phyloP scores from a whole-genome alignment of 2,888 invertebrate species.

The Hylaea fasciaria region DNA sequence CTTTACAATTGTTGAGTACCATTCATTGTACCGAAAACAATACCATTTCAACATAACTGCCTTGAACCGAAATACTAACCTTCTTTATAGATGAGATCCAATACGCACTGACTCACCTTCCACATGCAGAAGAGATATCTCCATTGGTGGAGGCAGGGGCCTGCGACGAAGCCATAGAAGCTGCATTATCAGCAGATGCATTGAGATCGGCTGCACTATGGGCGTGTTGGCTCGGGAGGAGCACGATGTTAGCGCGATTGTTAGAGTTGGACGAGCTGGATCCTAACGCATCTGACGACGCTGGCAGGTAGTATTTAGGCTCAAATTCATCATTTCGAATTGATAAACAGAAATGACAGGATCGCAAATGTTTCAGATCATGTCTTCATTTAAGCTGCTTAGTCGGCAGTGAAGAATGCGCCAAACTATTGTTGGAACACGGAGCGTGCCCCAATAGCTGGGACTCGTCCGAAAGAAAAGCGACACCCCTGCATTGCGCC shows the following conservation, averaged over 20 bases:
- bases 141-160: slow-evolving; percentile 71
- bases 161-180: slow-evolving; percentile 72
- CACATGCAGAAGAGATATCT: slow-evolving; percentile 76
- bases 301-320: slow-evolving; percentile 85
- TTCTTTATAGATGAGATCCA: slow-evolving; percentile 71
- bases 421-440: slow-evolving; percentile 87
- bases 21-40: slow-evolving; percentile 10
- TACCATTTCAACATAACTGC: background rate
- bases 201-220: slow-evolving; percentile 84
- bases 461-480: slow-evolving; percentile 87
- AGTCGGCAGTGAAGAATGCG: slow-evolving; percentile 89
- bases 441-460: slow-evolving; percentile 89
- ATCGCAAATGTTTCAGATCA: slow-evolving; percentile 58
- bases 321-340: background rate
- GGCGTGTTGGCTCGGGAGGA: slow-evolving; percentile 86
- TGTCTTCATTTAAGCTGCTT: slow-evolving; percentile 91
- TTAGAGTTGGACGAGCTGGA: slow-evolving; percentile 83
- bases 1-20: too few species aligned
- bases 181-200: slow-evolving; percentile 59
- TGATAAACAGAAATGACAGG: background rate
- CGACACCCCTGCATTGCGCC: slow-evolving; percentile 91
- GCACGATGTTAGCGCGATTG: slow-evolving; percentile 80
- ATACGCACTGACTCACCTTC: slow-evolving; percentile 67
- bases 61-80: background rate
- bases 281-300: slow-evolving; percentile 87